Percentiles rank a stretch among this genome's conserved stretches.
These are phyloP conservation scores for Corvus cornix DNA, from an alignment of 2,113 vertebrate genomes.

Conservation along the genomic window DNA sequence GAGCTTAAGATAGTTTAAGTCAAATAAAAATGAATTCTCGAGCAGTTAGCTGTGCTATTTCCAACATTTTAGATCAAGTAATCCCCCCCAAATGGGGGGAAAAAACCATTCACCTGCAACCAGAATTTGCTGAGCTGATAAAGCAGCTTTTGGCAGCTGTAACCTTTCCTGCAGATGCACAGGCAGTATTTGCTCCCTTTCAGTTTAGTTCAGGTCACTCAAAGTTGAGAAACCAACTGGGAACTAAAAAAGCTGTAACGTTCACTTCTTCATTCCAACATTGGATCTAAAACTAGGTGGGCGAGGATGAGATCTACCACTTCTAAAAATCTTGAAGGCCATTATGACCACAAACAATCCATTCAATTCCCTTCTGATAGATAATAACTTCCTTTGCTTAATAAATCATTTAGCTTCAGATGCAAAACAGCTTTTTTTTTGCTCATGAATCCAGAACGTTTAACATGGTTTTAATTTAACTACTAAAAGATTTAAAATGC, in stretches of 20 bases:
- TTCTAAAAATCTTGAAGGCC: slow-evolving; percentile 2
- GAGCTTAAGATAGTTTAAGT: neutral
- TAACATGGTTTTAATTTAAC: neutral
- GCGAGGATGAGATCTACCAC: neutral
- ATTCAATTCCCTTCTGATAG: slow-evolving; percentile 7
- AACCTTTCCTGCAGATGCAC: slow-evolving; percentile 33
- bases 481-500: neutral
- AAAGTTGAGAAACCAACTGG: slow-evolving; percentile 45
- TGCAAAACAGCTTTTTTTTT: neutral
- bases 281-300: slow-evolving; percentile 7
- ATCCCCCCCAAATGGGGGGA: neutral
- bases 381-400: slow-evolving; percentile 14
- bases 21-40: neutral
- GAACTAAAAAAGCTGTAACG: neutral
- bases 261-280: neutral
- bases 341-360: slow-evolving; percentile 17
- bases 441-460: neutral
- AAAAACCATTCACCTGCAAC: neutral
- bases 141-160: neutral
- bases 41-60: neutral
- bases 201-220: slow-evolving; percentile 31
- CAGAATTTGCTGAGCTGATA: neutral
- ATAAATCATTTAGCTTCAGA: slow-evolving; percentile 23
- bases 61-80: neutral
- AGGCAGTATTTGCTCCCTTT: slow-evolving; percentile 3